These are phyloP conservation scores for Drosophila paulistorum DNA, from an alignment of 1,140 invertebrate species.

Conservation along the genomic window DNA sequence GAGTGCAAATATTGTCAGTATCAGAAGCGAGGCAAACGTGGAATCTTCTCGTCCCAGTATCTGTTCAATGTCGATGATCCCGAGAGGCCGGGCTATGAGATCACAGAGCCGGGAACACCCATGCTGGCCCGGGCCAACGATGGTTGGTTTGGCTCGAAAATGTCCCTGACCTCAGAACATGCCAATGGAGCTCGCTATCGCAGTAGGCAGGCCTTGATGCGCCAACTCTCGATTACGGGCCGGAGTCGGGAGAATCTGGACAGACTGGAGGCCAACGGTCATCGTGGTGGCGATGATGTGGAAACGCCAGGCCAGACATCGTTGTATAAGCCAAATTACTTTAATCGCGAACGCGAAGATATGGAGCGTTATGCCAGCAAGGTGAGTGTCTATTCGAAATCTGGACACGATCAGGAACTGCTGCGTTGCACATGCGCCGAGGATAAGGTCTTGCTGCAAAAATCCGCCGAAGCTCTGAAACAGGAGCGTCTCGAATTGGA, in stretches of 20 bases:
- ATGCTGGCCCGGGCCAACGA: slow-evolving; percentile 88
- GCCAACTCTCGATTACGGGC: slow-evolving; percentile 40
- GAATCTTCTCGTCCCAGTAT: slow-evolving; percentile 86
- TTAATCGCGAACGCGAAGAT: slow-evolving; percentile 83
- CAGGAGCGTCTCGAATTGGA: slow-evolving; percentile 30
- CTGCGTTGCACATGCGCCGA: slow-evolving; percentile 72
- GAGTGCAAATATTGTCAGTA: slow-evolving; percentile 78
- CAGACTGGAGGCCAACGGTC: slow-evolving; percentile 26
- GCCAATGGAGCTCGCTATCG: slow-evolving; percentile 82
- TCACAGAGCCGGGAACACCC: slow-evolving; percentile 86
- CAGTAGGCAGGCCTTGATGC: slow-evolving; percentile 84
- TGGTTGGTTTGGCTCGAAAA: slow-evolving; percentile 85
- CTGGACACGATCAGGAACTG: slow-evolving; percentile 40
- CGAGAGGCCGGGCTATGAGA: slow-evolving; percentile 86
- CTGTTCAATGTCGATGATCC: slow-evolving; percentile 87
- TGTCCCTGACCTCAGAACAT: slow-evolving; percentile 83
- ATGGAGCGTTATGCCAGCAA: slow-evolving; percentile 66
- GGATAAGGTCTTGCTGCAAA: slow-evolving; percentile 63
- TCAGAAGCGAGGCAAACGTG: slow-evolving; percentile 74
- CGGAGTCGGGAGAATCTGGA: slow-evolving; percentile 64
- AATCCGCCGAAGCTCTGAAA: slow-evolving; percentile 52
- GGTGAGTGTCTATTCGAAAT: slow-evolving; percentile 62
- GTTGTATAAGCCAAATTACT: slow-evolving; percentile 76
- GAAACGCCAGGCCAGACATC: slow-evolving; percentile 9
- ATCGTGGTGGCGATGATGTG: background rate